Evolutionary conservation across 1,140 invertebrate species (phyloP).

Genomic region (Sitophilus oryzae): DNA sequence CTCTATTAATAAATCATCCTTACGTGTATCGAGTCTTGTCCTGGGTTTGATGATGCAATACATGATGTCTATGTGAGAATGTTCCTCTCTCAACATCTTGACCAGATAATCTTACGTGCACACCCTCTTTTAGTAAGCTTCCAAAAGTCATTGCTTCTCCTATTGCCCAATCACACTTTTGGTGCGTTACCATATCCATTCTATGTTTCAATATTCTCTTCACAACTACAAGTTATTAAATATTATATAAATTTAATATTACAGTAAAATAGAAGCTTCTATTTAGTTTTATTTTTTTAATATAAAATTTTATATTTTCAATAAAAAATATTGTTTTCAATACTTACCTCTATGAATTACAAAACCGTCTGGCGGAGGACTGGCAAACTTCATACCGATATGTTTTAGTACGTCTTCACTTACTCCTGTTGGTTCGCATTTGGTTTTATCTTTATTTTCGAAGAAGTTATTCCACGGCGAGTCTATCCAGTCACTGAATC

Average conservation of each 20-base stretch:
- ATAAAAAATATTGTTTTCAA: too few relatives aligned
- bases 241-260: neutral
- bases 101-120: slow-evolving; percentile 63
- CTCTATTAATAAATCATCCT: too few relatives aligned
- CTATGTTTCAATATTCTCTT: slow-evolving; percentile 55
- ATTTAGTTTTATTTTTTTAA: too few relatives aligned
- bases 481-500: slow-evolving; percentile 74
- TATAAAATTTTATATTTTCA: too few relatives aligned
- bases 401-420: slow-evolving; percentile 56
- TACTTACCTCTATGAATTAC: slow-evolving; percentile 23
- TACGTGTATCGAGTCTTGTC: slow-evolving; percentile 19
- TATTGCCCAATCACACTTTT: slow-evolving; percentile 75
- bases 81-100: slow-evolving; percentile 87
- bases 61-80: slow-evolving; percentile 68
- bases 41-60: slow-evolving; percentile 71
- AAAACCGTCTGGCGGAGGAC: slow-evolving; percentile 51
- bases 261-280: too few relatives aligned
- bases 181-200: slow-evolving; percentile 59
- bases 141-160: slow-evolving; percentile 79
- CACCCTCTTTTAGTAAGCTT: slow-evolving; percentile 60
- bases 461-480: slow-evolving; percentile 76
- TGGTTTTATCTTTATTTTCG: slow-evolving; percentile 51
- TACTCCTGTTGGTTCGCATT: slow-evolving; percentile 54
- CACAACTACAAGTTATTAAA: slow-evolving; percentile 47
- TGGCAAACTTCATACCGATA: slow-evolving; percentile 63